Percentiles rank a stretch among this genome's conserved stretches.
Conservation (phyloP, 2,797 vertebrate species). For the Oophaga sylvatica region DNA sequence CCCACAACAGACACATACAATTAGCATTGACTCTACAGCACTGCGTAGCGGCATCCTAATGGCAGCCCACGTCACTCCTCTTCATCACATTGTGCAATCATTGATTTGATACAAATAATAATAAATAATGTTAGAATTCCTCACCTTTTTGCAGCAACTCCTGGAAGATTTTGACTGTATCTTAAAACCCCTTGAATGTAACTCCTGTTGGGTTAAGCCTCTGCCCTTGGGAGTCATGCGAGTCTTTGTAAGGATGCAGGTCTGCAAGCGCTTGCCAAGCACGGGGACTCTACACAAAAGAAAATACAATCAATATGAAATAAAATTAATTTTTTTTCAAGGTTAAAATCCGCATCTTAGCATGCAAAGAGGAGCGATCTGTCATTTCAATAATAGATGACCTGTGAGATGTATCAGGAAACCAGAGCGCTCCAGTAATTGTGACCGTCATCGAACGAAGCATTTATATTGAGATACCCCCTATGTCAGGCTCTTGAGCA, state of each 20-base stretch:
- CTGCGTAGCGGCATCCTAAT: slow-evolving; percentile 72
- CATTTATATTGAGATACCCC: slow-evolving; percentile 79
- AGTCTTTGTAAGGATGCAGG: slow-evolving; percentile 74
- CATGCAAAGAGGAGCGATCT: slow-evolving; percentile 65
- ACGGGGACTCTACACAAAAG: slow-evolving; percentile 66
- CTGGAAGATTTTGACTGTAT: slow-evolving; percentile 70
- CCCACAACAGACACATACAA: slow-evolving; percentile 75
- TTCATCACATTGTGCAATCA: slow-evolving; percentile 70
- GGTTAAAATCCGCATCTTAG: slow-evolving; percentile 65
- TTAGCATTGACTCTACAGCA: slow-evolving; percentile 75
- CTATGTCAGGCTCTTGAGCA: slow-evolving; percentile 74
- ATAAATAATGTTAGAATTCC: slow-evolving; percentile 68
- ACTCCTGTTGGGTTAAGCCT: slow-evolving; percentile 75
- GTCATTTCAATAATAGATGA: slow-evolving; percentile 77
- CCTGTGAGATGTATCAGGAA: slow-evolving; percentile 74
- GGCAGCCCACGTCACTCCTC: slow-evolving; percentile 71
- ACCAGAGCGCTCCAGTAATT: slow-evolving; percentile 77
- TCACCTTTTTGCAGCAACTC: slow-evolving; percentile 78
- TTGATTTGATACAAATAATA: slow-evolving; percentile 63
- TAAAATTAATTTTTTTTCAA: slow-evolving; percentile 69
- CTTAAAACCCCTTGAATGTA: slow-evolving; percentile 70
- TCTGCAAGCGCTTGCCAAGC: slow-evolving; percentile 76
- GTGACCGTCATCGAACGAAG: slow-evolving; percentile 79
- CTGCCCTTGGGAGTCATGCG: slow-evolving; percentile 74
- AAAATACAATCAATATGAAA: slow-evolving; percentile 61